phyloP scores from a whole-genome alignment of 2,113 vertebrate species.

The Hepsetus odoe region DNA sequence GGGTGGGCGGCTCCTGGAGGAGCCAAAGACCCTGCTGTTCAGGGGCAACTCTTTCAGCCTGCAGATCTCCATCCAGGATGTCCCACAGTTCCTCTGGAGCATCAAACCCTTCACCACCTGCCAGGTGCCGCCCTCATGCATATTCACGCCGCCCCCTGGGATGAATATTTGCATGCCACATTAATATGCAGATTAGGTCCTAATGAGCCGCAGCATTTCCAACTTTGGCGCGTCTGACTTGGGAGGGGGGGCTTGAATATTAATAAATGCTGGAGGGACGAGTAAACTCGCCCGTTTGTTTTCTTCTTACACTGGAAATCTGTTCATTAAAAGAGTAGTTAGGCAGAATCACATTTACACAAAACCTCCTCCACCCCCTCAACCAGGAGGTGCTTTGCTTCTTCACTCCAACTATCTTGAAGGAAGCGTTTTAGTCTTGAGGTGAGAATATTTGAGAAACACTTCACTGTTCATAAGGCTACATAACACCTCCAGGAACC shows the following conservation, averaged over 20 bases:
- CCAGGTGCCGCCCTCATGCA: constrained; percentile 81
- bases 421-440: too few species aligned
- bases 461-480: too few species aligned
- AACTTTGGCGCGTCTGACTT: constrained; percentile 25
- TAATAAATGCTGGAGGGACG: constrained; percentile 9
- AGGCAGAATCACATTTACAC: neutral
- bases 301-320: neutral
- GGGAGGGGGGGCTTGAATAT: constrained; percentile 39
- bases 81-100: constrained; percentile 95
- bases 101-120: constrained; percentile 97
- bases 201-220: constrained; percentile 24
- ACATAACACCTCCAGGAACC: too few species aligned
- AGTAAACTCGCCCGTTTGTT: neutral
- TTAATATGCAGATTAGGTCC: constrained; percentile 50
- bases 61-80: constrained; percentile 96
- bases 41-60: constrained; percentile 91
- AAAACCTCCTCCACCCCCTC: too few species aligned
- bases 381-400: too few species aligned
- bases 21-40: constrained; percentile 92
- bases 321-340: too few species aligned
- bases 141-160: neutral
- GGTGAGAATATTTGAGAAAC: too few species aligned
- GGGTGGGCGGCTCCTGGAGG: constrained; percentile 91
- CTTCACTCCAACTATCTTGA: too few species aligned
- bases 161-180: constrained; percentile 32